Evolutionary conservation across 2,113 vertebrate species (phyloP).

Genomic region (Ondatra zibethicus): DNA sequence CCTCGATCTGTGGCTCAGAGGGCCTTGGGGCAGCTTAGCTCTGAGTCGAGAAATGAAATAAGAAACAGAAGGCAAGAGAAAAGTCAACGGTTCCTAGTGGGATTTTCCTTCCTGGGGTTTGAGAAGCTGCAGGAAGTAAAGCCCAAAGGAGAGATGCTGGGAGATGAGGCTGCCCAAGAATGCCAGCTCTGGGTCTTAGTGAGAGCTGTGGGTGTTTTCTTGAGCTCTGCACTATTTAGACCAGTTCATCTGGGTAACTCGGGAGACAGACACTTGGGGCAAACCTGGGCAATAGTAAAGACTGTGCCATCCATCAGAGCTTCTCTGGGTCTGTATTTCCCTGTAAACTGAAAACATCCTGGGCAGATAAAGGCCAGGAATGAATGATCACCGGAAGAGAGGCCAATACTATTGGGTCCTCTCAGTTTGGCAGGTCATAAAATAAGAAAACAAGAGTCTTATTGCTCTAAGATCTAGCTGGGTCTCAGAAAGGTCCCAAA

Average conservation of each 20-base stretch:
- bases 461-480: background rate
- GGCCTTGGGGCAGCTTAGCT: background rate
- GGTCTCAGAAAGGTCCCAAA: constrained; percentile 9
- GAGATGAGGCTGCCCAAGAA: background rate
- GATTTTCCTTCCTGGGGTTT: constrained; percentile 47
- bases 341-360: constrained; percentile 38
- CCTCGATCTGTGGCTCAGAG: constrained; percentile 2
- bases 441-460: constrained; percentile 35
- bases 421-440: constrained; percentile 22
- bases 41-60: constrained; percentile 41
- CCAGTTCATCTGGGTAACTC: background rate
- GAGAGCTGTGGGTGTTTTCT: background rate
- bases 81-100: background rate
- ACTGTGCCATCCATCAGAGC: background rate
- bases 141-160: background rate
- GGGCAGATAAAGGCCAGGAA: background rate
- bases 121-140: background rate
- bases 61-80: constrained; percentile 29
- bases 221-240: background rate
- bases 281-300: background rate
- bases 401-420: background rate
- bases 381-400: background rate
- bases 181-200: background rate
- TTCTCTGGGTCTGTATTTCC: constrained; percentile 32
- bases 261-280: background rate